phyloP scores from a whole-genome alignment of 2,888 invertebrate genomes.

The Branchinecta sandiegonensis region DNA sequence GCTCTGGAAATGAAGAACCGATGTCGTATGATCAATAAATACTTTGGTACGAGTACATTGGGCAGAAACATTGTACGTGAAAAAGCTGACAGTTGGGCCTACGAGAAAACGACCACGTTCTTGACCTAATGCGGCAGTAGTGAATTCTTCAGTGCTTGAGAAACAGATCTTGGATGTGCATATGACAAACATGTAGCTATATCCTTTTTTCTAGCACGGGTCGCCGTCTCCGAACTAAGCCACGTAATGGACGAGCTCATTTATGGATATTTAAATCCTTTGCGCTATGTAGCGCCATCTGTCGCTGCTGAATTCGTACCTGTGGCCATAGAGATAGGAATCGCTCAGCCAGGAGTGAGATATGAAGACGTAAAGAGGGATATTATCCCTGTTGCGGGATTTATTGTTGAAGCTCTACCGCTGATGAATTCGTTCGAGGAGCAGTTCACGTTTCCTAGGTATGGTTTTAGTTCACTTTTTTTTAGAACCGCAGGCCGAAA shows the following conservation, averaged over 20 bases:
- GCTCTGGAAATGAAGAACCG: too few species aligned
- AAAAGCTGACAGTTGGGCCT: too few species aligned
- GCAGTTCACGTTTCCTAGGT: neutral
- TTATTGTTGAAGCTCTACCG: slow-evolving; percentile 11
- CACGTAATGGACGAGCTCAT: neutral
- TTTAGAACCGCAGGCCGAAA: neutral
- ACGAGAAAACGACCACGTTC: too few species aligned
- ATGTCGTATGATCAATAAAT: too few species aligned
- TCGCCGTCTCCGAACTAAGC: neutral
- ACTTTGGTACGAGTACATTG: too few species aligned
- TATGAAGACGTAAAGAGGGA: slow-evolving; percentile 4
- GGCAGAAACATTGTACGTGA: too few species aligned
- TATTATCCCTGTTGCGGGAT: neutral
- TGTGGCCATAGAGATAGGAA: neutral
- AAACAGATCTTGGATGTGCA: too few species aligned
- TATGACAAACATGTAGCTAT: too few species aligned
- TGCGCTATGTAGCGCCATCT: neutral
- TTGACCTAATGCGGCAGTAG: too few species aligned
- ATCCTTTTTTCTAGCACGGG: neutral
- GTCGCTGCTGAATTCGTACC: neutral
- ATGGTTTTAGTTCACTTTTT: neutral
- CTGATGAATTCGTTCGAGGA: neutral
- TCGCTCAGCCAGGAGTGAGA: slow-evolving; percentile 3
- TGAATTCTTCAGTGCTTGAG: too few species aligned
- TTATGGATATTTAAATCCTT: slow-evolving; percentile 8